A percentile compares a stretch with the other conserved stretches of the same genome.
Conservation (phyloP, 2,888 invertebrate species). For the Rugalucina vietnamica region DNA sequence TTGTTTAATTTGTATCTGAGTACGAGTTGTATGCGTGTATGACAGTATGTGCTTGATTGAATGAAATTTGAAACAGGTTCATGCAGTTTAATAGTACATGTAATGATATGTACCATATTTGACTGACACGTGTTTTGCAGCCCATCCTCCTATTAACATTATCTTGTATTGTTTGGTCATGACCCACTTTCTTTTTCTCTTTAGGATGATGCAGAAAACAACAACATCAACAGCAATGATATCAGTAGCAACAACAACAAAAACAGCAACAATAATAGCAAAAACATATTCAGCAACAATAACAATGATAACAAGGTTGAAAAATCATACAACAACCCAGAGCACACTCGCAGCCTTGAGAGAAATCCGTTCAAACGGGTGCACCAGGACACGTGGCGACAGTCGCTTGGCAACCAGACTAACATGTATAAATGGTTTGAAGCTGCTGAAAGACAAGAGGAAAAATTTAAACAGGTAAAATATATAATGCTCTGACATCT, state of each 20-base stretch:
- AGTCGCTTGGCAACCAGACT: slow-evolving; percentile 92
- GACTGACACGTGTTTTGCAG: too few species aligned
- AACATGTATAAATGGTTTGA: slow-evolving; percentile 89
- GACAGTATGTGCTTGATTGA: too few species aligned
- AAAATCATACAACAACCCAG: slow-evolving; percentile 18
- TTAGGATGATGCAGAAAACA: slow-evolving; percentile 32
- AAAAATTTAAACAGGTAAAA: slow-evolving; percentile 61
- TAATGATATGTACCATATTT: too few species aligned
- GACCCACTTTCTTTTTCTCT: too few species aligned
- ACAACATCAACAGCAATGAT: background rate
- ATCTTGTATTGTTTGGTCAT: too few species aligned
- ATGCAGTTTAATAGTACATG: too few species aligned
- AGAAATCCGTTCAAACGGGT: slow-evolving; percentile 76
- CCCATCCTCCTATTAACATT: too few species aligned
- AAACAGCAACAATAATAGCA: slow-evolving; percentile 48
- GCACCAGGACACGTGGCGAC: slow-evolving; percentile 87
- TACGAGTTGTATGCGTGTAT: too few species aligned
- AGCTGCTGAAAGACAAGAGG: slow-evolving; percentile 85
- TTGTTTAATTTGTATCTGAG: too few species aligned
- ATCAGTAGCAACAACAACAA: slow-evolving; percentile 24
- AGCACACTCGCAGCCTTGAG: slow-evolving; percentile 41
- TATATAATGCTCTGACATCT: background rate
- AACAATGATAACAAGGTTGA: slow-evolving; percentile 14
- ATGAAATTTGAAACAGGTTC: too few species aligned
- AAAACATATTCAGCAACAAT: slow-evolving; percentile 49